Percentiles rank a stretch among this genome's conserved stretches.
Evolutionary conservation across 1,140 invertebrate species (phyloP).

Genomic region (Apis dorsata): DNA sequence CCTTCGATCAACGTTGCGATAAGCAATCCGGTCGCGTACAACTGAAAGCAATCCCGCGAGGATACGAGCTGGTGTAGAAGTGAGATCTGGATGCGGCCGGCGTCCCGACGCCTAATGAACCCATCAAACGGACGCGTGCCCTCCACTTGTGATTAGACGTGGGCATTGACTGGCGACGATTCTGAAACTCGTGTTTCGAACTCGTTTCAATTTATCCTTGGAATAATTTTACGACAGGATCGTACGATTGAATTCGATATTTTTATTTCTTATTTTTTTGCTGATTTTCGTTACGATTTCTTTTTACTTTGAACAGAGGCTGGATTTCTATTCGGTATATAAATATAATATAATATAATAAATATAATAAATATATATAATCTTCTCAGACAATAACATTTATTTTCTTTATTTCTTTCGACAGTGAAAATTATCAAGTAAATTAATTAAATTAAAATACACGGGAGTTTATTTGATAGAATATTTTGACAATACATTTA

Average conservation of each 20-base stretch:
- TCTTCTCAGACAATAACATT: too few species aligned
- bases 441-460: too few species aligned
- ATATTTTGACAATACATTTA: too few species aligned
- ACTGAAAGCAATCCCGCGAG: slow-evolving; percentile 60
- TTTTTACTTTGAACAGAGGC: too few species aligned
- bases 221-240: slow-evolving; percentile 29
- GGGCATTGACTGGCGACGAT: slow-evolving; percentile 58
- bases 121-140: slow-evolving; percentile 65
- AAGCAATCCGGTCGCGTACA: slow-evolving; percentile 69
- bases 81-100: slow-evolving; percentile 66
- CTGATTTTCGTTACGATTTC: too few species aligned
- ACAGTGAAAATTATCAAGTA: too few species aligned
- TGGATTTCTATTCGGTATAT: too few species aligned
- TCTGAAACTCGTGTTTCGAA: slow-evolving; percentile 36
- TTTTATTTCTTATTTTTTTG: too few species aligned
- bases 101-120: slow-evolving; percentile 70
- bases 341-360: too few species aligned
- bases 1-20: slow-evolving; percentile 19
- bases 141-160: slow-evolving; percentile 70
- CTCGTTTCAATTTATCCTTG: slow-evolving; percentile 55
- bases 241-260: neutral
- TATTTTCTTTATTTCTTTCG: too few species aligned
- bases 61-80: slow-evolving; percentile 53
- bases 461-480: too few species aligned
- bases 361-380: too few species aligned